Percentiles rank a stretch among this genome's conserved stretches.
phyloP scores from a whole-genome alignment of 1,140 invertebrate genomes.

The Latrodectus geometricus region DNA sequence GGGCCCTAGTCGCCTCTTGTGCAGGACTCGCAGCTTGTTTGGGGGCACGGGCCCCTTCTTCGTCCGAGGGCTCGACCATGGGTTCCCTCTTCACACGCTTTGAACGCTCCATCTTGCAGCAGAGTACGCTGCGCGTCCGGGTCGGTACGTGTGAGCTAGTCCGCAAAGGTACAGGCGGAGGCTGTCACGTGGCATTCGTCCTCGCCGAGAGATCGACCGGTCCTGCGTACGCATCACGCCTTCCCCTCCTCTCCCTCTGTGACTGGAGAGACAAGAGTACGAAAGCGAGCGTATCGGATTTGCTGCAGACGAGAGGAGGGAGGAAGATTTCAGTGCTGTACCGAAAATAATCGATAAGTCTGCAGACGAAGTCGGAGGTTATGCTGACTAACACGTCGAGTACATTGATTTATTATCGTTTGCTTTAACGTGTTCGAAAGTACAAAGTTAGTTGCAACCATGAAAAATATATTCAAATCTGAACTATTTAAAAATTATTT shows the following conservation, averaged over 20 bases:
- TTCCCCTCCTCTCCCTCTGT: background rate
- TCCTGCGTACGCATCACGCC: slow-evolving; percentile 32
- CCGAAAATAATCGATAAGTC: background rate
- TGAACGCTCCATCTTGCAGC: slow-evolving; percentile 6
- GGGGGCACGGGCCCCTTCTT: slow-evolving; percentile 27
- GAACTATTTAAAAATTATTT: too few species aligned
- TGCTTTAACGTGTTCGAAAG: too few species aligned
- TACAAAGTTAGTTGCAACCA: too few species aligned
- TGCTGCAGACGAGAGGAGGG: background rate
- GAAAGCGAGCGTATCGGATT: background rate
- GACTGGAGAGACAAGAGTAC: background rate
- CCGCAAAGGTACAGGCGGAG: background rate
- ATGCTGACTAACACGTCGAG: background rate
- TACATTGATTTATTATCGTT: too few species aligned
- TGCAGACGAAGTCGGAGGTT: background rate
- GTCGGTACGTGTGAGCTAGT: slow-evolving; percentile 23
- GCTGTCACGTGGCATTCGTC: slow-evolving; percentile 15
- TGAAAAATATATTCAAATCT: too few species aligned
- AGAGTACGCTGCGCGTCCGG: background rate
- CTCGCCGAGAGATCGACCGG: background rate
- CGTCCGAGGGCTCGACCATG: slow-evolving; percentile 14
- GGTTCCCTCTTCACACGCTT: slow-evolving; percentile 1
- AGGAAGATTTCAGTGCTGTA: background rate
- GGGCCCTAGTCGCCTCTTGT: slow-evolving; percentile 53
- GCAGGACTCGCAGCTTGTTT: slow-evolving; percentile 49